Conservation (phyloP, 1,140 invertebrate species). For the Charaxes varanes region DNA sequence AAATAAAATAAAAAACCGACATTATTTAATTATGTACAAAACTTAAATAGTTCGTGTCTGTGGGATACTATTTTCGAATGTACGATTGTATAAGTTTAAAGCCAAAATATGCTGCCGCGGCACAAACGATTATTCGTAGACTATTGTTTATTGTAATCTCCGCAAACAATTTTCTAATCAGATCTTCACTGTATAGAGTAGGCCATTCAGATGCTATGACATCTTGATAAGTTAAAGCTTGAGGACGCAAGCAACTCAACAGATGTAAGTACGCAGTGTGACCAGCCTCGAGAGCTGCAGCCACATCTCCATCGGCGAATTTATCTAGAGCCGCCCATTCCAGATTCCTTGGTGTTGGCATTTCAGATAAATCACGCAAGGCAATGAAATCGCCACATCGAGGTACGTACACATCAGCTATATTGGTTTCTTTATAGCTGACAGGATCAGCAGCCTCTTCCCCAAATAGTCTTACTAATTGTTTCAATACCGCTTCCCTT, state of each 20-base stretch:
- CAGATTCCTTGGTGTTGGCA: slow-evolving; percentile 26
- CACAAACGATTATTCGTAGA: slow-evolving; percentile 21
- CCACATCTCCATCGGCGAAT: slow-evolving; percentile 56
- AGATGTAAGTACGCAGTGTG: slow-evolving; percentile 51
- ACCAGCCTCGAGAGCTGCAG: slow-evolving; percentile 52
- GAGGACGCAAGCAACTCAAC: slow-evolving; percentile 49
- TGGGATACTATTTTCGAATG: slow-evolving; percentile 22
- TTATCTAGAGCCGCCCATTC: slow-evolving; percentile 59
- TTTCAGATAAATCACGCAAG: slow-evolving; percentile 26
- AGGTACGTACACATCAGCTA: slow-evolving; percentile 49
- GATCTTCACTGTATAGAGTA: slow-evolving; percentile 26
- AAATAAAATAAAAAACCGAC: too few species aligned
- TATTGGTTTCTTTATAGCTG: slow-evolving; percentile 42
- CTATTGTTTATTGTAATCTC: slow-evolving; percentile 30
- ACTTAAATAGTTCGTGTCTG: too few species aligned
- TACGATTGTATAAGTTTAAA: slow-evolving; percentile 28
- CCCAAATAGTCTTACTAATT: slow-evolving; percentile 53
- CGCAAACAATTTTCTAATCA: slow-evolving; percentile 27
- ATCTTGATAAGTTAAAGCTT: slow-evolving; percentile 54
- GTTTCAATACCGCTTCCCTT: slow-evolving; percentile 41
- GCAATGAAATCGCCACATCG: slow-evolving; percentile 51
- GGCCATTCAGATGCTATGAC: slow-evolving; percentile 31
- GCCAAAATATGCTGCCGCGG: slow-evolving; percentile 33
- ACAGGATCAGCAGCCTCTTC: slow-evolving; percentile 37
- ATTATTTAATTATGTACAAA: too few species aligned